Conservation (phyloP, 2,888 invertebrate genomes). For the Xanthia icteritia region DNA sequence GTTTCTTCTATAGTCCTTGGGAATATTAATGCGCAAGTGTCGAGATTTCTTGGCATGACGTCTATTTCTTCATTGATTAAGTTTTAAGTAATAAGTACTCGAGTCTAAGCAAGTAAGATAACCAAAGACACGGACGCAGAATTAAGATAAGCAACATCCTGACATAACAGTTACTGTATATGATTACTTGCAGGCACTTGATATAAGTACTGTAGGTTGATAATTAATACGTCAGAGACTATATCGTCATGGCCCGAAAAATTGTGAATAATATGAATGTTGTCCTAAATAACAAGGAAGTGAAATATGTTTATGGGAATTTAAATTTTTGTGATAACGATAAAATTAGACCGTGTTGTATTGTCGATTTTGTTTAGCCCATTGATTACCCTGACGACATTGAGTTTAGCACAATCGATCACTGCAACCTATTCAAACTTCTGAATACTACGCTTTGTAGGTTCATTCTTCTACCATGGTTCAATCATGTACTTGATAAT, state of each 20-base stretch:
- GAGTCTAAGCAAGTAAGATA: constrained; percentile 27
- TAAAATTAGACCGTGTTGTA: neutral
- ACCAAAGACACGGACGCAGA: neutral
- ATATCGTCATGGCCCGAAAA: neutral
- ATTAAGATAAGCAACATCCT: constrained; percentile 40
- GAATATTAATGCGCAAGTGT: neutral
- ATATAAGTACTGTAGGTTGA: neutral
- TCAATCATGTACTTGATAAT: neutral
- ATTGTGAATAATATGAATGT: neutral
- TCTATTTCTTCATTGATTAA: constrained; percentile 3
- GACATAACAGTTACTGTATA: constrained; percentile 23
- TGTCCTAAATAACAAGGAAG: neutral
- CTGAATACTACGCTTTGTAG: neutral
- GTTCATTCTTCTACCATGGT: neutral
- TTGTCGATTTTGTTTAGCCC: neutral
- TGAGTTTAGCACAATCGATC: neutral
- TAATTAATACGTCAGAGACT: neutral
- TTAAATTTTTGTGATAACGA: neutral
- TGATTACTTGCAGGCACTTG: constrained; percentile 7
- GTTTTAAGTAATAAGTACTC: constrained; percentile 17
- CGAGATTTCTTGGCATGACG: neutral
- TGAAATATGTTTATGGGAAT: neutral
- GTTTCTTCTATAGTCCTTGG: neutral
- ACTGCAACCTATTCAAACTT: neutral
- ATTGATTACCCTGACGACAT: neutral